Conservation (phyloP, 1,140 invertebrate genomes). For the Holcopasites calliopsidis region DNA sequence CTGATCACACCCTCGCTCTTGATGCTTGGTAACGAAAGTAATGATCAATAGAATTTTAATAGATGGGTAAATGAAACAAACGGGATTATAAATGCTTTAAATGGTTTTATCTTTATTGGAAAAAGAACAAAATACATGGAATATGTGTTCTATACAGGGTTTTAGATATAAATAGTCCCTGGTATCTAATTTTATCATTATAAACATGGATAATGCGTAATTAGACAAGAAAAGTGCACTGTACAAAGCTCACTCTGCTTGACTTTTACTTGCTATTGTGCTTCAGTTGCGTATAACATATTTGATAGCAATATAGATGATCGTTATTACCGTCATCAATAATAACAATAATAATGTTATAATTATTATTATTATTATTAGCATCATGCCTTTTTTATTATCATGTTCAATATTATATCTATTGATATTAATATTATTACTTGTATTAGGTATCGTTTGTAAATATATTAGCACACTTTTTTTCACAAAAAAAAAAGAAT, state of each 20-base stretch:
- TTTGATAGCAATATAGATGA: slow-evolving; percentile 46
- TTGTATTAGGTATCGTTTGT: slow-evolving; percentile 49
- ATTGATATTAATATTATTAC: slow-evolving; percentile 45
- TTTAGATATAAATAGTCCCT: slow-evolving; percentile 43
- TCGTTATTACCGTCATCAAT: slow-evolving; percentile 3
- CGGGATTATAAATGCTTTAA: slow-evolving; percentile 43
- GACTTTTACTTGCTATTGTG: slow-evolving; percentile 39
- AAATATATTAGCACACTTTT: slow-evolving; percentile 58
- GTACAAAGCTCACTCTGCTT: slow-evolving; percentile 55
- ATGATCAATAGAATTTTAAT: background rate
- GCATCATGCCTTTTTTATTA: slow-evolving; percentile 3
- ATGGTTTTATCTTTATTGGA: slow-evolving; percentile 60
- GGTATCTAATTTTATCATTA: slow-evolving; percentile 47
- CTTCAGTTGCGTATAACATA: slow-evolving; percentile 38
- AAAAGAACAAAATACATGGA: slow-evolving; percentile 65
- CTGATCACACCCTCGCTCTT: background rate
- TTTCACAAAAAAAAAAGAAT: slow-evolving; percentile 48
- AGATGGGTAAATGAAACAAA: background rate
- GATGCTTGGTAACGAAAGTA: too few species aligned
- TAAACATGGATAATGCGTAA: slow-evolving; percentile 49
- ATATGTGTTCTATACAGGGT: slow-evolving; percentile 54
- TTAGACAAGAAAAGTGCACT: slow-evolving; percentile 54
- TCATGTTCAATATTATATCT: slow-evolving; percentile 29
- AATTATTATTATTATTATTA: slow-evolving; percentile 15
- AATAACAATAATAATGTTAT: slow-evolving; percentile 34